Base-by-base conservation (phyloP, 2,113 vertebrate species). In the Ctenodactylus gundi region DNA sequence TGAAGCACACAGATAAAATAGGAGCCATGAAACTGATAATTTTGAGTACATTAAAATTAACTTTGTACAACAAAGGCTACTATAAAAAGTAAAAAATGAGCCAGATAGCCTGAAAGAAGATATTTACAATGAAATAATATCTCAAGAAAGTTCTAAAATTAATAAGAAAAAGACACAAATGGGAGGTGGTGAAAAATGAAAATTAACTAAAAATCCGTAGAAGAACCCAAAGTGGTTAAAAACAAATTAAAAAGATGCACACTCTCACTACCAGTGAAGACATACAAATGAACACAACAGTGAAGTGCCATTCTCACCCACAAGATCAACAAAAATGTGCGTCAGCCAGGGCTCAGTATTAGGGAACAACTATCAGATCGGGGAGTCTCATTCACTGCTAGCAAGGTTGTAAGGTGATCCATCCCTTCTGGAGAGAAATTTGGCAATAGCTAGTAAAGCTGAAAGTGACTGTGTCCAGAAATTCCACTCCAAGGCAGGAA, bases 241-340 rank as follows among this genome's bases (percentile, higher is more conserved):
- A 81, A 51, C 83, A 53, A 57, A 68, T n/a, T 44, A 55, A 83
- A 91, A 82, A 85, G 77, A 62, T 13, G 17, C 20, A 77, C 34
- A 53, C 44, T 95, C 6, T 95, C 62, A n/a, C 82, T 83, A 15
- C 85, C 73, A 85, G 78, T 55, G 91, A 81, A 96, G 81, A 92
- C 88, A 73, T 25, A 57, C 82, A 82, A 65, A 73, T 39, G 73
- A 85, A 88, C 93, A 39, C 67, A 95, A 21, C 20, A 83, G 23
- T 67, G n/a, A 78, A 27, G 36, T 65, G 39, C 31, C n/a, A 41
- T 64, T 76, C 41, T 55, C 46, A 77, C 41, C 67, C 51, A 90
- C 41, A 12, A 23, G 58, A 41, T 73, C 6, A 41, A 46, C 70
- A 83, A 82, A 92, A 91, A 53, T 41, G 34, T 67, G 34, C 39